Conservation (phyloP, 2,797 vertebrate species). For the Gallirallus australis region DNA sequence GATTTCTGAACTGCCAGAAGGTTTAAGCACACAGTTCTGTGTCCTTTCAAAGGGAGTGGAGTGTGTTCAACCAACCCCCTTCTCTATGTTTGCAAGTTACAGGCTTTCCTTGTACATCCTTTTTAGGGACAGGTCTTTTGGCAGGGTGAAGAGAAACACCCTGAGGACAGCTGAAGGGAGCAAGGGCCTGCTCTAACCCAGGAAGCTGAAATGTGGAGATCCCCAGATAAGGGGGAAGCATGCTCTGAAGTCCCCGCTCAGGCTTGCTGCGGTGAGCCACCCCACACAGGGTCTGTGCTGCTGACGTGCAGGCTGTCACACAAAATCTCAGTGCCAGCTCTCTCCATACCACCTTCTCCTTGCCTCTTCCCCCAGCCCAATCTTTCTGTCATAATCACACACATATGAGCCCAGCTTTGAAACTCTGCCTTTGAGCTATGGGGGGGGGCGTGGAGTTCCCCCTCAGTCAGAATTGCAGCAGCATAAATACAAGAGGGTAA, state of each 20-base stretch:
- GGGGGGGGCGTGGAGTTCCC: neutral
- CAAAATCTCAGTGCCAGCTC: neutral
- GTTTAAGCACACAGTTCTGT: accelerated
- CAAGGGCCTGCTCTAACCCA: neutral
- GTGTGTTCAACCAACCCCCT: neutral
- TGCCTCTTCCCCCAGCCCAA: neutral
- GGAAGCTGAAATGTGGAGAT: neutral
- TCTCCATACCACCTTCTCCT: neutral
- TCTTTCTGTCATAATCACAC: neutral
- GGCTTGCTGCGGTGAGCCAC: accelerated
- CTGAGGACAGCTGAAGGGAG: neutral
- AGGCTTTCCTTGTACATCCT: neutral
- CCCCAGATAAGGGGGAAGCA: accelerated
- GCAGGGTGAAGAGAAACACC: neutral
- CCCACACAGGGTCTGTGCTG: neutral
- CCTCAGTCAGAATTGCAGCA: neutral
- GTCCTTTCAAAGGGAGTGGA: neutral
- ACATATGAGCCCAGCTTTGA: neutral
- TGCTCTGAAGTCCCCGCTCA: neutral
- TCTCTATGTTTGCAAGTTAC: accelerated
- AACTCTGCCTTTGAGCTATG: neutral
- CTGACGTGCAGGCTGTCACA: neutral
- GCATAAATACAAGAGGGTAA: neutral
- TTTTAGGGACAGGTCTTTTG: neutral
- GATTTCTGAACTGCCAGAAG: neutral